Percentiles rank a stretch among this genome's conserved stretches.
Conservation (phyloP, 2,113 vertebrate species). For the Leucoraja erinaceus region DNA sequence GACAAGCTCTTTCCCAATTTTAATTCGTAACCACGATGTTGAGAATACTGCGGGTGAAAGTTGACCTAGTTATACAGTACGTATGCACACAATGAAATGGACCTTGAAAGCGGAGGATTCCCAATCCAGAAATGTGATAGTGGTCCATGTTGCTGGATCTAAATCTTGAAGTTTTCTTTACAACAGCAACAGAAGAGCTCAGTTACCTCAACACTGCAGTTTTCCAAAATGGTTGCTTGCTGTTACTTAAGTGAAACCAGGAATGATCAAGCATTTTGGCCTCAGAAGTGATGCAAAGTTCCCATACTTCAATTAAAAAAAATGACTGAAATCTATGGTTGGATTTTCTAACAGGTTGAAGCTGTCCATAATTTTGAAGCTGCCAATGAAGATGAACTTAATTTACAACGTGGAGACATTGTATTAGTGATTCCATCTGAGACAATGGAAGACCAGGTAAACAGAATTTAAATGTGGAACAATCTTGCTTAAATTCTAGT, state of each 20-base stretch:
- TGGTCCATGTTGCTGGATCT: too few species aligned
- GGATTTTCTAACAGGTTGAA: constrained; percentile 67
- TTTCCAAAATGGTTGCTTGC: too few species aligned
- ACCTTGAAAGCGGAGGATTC: neutral
- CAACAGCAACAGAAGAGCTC: too few species aligned
- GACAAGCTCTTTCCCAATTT: neutral
- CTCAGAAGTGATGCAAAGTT: neutral
- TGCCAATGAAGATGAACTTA: constrained; percentile 86
- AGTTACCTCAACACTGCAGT: too few species aligned
- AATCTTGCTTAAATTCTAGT: neutral
- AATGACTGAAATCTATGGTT: neutral
- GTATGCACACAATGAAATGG: neutral
- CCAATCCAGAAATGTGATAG: neutral
- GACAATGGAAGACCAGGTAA: constrained; percentile 83
- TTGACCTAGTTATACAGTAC: neutral
- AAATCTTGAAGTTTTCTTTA: too few species aligned
- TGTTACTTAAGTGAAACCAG: neutral
- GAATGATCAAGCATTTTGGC: too few species aligned
- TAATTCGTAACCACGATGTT: neutral
- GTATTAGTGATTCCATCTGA: constrained; percentile 80
- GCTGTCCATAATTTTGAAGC: constrained; percentile 89
- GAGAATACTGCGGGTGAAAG: neutral
- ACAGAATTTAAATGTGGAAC: neutral
- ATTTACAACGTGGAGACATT: constrained; percentile 75
- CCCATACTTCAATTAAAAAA: neutral